phyloP scores from a whole-genome alignment of 2,797 vertebrate genomes.

The Valencia hispanica region DNA sequence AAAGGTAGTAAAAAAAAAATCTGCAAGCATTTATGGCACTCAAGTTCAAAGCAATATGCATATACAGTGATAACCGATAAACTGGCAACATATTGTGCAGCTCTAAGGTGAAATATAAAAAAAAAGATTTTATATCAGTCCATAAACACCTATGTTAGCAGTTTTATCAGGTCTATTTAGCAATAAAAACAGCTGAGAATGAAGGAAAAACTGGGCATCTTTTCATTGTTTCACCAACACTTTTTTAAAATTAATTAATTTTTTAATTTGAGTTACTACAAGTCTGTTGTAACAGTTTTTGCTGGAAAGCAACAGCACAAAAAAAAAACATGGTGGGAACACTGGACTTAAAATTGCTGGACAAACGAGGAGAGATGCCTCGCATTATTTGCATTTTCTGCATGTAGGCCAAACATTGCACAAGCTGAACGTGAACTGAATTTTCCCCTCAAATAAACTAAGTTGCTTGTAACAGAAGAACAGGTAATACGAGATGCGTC shows the following conservation, averaged over 20 bases:
- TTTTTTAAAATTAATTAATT: background rate
- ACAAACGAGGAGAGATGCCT: slow-evolving; percentile 9
- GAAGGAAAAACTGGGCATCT: background rate
- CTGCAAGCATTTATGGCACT: background rate
- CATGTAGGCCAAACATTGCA: slow-evolving; percentile 15
- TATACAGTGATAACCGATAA: background rate
- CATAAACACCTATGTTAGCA: background rate
- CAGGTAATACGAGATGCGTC: slow-evolving; percentile 50
- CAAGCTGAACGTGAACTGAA: accelerated
- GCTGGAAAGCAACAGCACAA: background rate
- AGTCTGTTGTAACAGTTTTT: background rate
- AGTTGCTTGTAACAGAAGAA: slow-evolving; percentile 28
- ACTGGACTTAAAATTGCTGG: background rate
- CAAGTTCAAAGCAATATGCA: background rate
- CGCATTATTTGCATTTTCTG: slow-evolving; percentile 23
- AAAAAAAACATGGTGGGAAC: background rate
- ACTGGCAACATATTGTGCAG: background rate
- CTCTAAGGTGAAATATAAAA: background rate
- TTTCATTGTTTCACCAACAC: background rate
- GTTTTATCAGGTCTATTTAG: background rate
- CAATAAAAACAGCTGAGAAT: background rate
- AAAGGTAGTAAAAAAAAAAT: background rate
- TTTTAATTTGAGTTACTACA: no score
- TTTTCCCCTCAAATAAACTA: background rate
- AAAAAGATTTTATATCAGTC: background rate